A percentile compares a stretch with the other conserved stretches of the same genome.
Evolutionary conservation across 2,888 invertebrate species (phyloP).

Genomic region (Drosophila longiperda): DNA sequence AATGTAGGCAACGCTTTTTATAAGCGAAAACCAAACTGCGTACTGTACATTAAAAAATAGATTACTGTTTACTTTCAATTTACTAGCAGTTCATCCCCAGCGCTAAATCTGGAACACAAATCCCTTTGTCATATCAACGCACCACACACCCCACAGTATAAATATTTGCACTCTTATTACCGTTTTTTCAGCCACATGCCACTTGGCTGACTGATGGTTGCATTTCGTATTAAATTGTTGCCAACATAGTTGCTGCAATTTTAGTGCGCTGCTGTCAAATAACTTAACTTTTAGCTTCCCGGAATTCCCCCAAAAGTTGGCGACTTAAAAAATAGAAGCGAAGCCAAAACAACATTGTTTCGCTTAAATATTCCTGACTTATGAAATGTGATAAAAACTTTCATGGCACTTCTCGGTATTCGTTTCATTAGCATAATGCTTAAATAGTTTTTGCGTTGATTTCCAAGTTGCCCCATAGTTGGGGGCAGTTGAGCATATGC

Average conservation of each 20-base stretch:
- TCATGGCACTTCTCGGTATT: conserved; percentile 24
- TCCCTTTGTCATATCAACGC: conserved; percentile 34
- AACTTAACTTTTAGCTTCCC: conserved; percentile 60
- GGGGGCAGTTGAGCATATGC: not conserved
- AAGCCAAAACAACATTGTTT: conserved; percentile 60
- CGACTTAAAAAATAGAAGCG: conserved; percentile 1
- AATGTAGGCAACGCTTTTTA: conserved; percentile 42
- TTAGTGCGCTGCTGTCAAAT: conserved; percentile 63
- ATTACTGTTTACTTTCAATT: conserved; percentile 78
- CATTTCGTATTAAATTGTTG: conserved; percentile 32
- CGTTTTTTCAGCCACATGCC: conserved; percentile 43
- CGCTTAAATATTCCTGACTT: conserved; percentile 49
- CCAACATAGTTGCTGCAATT: conserved; percentile 58
- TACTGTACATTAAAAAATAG: conserved; percentile 66
- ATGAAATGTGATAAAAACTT: conserved; percentile 31
- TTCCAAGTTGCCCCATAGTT: conserved; percentile 43
- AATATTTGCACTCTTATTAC: conserved; percentile 72
- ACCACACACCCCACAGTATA: conserved; percentile 40
- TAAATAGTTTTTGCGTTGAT: conserved; percentile 45
- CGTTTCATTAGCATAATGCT: conserved; percentile 69
- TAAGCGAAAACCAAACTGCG: conserved; percentile 18
- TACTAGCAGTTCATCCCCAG: conserved; percentile 49
- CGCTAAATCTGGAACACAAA: conserved; percentile 44
- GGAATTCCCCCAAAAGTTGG: conserved; percentile 49
- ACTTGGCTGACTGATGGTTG: conserved; percentile 34